Percentiles rank a stretch among this genome's conserved stretches.
These are phyloP conservation scores for Rhopilema esculentum DNA, from an alignment of 30 jellyfish, hydroid and myxozoan genomes.

Conservation along the genomic window DNA sequence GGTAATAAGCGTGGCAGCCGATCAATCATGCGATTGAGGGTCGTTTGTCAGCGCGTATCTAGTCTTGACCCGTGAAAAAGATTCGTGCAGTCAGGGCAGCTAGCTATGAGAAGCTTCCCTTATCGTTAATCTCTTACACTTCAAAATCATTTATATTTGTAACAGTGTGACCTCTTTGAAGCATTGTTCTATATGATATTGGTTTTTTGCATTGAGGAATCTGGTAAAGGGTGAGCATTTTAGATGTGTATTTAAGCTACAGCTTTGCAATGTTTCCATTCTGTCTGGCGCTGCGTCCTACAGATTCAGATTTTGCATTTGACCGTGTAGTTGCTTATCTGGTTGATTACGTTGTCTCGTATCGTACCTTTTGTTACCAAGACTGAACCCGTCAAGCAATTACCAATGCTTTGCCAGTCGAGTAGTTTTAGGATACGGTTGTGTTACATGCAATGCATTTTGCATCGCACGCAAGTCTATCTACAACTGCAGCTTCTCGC, in stretches of 20 bases:
- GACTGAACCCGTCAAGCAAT: too few relatives aligned
- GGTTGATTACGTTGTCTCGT: not conserved
- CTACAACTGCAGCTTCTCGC: too few relatives aligned
- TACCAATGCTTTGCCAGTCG: too few relatives aligned
- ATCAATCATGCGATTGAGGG: slow-evolving; percentile 10
- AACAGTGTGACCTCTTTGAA: not conserved
- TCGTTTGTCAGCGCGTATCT: not conserved
- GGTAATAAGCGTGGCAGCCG: slow-evolving; percentile 34
- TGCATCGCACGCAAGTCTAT: too few relatives aligned
- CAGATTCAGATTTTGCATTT: not conserved
- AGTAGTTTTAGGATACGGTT: too few relatives aligned
- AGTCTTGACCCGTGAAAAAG: not conserved
- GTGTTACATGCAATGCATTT: too few relatives aligned
- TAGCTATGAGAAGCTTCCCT: not conserved
- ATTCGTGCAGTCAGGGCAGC: not conserved
- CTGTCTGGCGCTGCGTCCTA: not conserved
- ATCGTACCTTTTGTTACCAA: too few relatives aligned
- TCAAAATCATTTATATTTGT: not conserved
- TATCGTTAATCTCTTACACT: not conserved
- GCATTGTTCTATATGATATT: too few relatives aligned
- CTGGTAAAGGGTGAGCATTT: not conserved
- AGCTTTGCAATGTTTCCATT: not conserved
- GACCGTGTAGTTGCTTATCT: not conserved
- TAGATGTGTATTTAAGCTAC: not conserved
- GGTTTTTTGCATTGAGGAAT: too few relatives aligned